phyloP scores from a whole-genome alignment of 2,113 vertebrate species.

The Narcine bancroftii region DNA sequence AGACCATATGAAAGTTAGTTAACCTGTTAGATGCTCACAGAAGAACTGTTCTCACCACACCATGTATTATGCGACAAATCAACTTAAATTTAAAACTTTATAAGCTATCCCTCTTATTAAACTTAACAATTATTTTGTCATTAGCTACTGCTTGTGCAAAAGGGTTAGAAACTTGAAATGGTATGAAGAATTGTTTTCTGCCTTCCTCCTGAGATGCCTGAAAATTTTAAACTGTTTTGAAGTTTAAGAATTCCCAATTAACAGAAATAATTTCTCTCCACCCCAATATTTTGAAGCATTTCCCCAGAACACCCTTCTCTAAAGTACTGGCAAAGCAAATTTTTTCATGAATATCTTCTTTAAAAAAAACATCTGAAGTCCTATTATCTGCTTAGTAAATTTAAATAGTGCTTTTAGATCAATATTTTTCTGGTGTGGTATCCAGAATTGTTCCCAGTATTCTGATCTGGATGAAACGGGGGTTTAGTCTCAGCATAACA shows the following conservation, averaged over 20 bases:
- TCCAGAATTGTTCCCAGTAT: not conserved
- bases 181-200: not conserved
- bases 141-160: not conserved
- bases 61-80: no score
- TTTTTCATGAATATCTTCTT: not conserved
- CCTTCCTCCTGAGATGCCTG: not conserved
- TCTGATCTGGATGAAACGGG: not conserved
- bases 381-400: not conserved
- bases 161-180: not conserved
- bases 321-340: not conserved
- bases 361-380: not conserved
- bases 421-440: not conserved
- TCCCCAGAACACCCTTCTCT: not conserved
- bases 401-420: not conserved
- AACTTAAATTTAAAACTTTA: no score
- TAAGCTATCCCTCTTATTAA: not conserved
- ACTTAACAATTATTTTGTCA: not conserved
- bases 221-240: not conserved
- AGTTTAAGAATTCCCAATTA: not conserved
- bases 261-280: not conserved
- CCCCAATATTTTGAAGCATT: not conserved
- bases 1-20: no score
- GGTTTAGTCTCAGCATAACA: not conserved
- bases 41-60: no score
- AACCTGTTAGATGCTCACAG: no score